Conservation (phyloP, 2,797 vertebrate species). For the Enteromius unitaeniatus region DNA sequence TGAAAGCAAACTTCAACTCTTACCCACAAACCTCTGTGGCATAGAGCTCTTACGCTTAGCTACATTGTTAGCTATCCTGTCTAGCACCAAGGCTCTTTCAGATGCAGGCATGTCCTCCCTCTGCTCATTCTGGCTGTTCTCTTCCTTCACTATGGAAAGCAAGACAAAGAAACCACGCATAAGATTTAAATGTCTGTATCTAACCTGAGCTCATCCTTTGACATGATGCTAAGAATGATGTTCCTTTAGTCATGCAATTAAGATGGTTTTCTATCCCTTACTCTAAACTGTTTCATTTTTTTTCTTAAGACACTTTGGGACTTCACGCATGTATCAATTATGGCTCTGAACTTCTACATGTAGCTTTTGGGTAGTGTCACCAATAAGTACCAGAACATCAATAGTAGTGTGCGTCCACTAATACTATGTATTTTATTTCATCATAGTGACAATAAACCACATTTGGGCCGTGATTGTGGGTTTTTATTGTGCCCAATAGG, state of each 20-base stretch:
- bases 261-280: not conserved
- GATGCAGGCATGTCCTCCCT: slow-evolving; percentile 97
- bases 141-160: slow-evolving; percentile 97
- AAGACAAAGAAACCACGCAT: slow-evolving; percentile 81
- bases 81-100: slow-evolving; percentile 98
- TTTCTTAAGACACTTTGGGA: not conserved
- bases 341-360: not conserved
- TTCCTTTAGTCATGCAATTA: not conserved
- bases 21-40: slow-evolving; percentile 99
- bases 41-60: slow-evolving; percentile 99
- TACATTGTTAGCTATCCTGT: slow-evolving; percentile 99
- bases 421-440: not conserved
- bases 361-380: not conserved
- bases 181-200: slow-evolving; percentile 70
- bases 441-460: not conserved
- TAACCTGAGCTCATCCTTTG: slow-evolving; percentile 37
- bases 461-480: not conserved
- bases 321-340: not conserved
- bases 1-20: slow-evolving; percentile 93
- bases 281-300: not conserved
- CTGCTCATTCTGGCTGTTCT: slow-evolving; percentile 96
- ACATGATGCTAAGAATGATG: not conserved
- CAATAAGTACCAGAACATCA: not conserved
- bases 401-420: not conserved
- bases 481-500: not conserved